These are phyloP conservation scores for Peucedramus taeniatus DNA, from an alignment of 2,113 vertebrate species.

Conservation along the genomic window DNA sequence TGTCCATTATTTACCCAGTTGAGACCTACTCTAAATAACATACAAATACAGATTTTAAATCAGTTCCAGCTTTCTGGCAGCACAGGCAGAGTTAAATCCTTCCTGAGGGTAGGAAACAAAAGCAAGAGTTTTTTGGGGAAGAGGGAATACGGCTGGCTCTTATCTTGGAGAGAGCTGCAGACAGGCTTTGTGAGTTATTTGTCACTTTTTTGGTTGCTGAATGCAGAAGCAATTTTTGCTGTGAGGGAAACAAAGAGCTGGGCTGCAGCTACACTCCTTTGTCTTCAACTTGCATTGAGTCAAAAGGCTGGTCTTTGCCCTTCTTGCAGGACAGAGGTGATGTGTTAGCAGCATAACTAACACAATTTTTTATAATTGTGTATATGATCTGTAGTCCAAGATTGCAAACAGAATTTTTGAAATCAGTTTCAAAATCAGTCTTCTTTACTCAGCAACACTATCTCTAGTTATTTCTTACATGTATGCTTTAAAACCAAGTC, in stretches of 20 bases:
- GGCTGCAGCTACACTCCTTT: neutral
- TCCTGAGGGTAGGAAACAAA: neutral
- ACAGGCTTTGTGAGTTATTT: too few species aligned
- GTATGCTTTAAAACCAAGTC: neutral
- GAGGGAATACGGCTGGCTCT: neutral
- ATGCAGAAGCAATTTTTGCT: neutral
- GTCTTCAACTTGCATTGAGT: rapidly evolving
- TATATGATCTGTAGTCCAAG: neutral
- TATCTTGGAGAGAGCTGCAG: neutral
- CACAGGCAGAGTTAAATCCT: neutral
- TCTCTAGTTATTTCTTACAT: neutral
- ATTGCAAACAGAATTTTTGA: neutral
- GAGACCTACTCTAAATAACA: neutral
- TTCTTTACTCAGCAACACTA: neutral
- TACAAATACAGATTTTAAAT: neutral
- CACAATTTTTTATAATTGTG: rapidly evolving
- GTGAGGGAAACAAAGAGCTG: neutral
- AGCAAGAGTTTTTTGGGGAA: neutral
- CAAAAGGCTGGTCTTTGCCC: neutral
- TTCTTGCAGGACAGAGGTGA: neutral
- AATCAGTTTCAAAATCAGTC: neutral
- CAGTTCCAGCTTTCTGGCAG: neutral
- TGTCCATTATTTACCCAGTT: neutral
- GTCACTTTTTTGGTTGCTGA: neutral
- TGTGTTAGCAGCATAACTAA: neutral